Conservation (phyloP, 2,113 vertebrate genomes). For the Clinocottus analis region DNA sequence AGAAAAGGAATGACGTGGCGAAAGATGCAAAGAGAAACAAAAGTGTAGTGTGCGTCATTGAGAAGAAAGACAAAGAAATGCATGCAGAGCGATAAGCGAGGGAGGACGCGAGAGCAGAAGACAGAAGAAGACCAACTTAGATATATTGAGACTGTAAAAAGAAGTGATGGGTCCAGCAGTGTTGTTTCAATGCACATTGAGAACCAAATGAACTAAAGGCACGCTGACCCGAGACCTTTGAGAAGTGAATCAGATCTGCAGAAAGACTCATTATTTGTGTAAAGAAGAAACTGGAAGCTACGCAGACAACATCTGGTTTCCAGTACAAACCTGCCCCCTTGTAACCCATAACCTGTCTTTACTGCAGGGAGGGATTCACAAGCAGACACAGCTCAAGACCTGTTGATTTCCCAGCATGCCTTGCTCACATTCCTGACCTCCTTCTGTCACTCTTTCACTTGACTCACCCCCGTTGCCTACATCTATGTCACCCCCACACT, state of each 20-base stretch:
- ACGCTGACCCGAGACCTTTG: constrained; percentile 20
- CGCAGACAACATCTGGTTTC: constrained; percentile 77
- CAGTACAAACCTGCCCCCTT: constrained; percentile 70
- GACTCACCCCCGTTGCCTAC: constrained; percentile 51
- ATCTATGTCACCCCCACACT: constrained; percentile 27
- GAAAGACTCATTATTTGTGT: constrained; percentile 45
- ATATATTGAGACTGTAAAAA: constrained; percentile 8
- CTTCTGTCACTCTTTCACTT: constrained; percentile 76
- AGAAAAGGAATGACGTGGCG: constrained; percentile 13
- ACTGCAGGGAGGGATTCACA: constrained; percentile 53
- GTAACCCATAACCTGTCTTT: constrained; percentile 75
- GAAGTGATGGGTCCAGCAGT: neutral
- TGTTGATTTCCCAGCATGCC: constrained; percentile 77
- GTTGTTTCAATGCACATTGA: neutral
- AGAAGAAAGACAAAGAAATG: constrained; percentile 33
- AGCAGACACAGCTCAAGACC: constrained; percentile 68
- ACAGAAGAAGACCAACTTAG: constrained; percentile 4
- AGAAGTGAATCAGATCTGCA: constrained; percentile 32
- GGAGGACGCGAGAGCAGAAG: constrained; percentile 19
- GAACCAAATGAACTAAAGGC: neutral
- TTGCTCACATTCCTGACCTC: constrained; percentile 81
- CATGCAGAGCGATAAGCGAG: constrained; percentile 28
- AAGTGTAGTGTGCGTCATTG: constrained; percentile 29
- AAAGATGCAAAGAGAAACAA: constrained; percentile 42
- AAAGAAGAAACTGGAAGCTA: constrained; percentile 45